These are phyloP conservation scores for Ceratotherium simum DNA, from an alignment of 2,113 vertebrate genomes.

Conservation along the genomic window DNA sequence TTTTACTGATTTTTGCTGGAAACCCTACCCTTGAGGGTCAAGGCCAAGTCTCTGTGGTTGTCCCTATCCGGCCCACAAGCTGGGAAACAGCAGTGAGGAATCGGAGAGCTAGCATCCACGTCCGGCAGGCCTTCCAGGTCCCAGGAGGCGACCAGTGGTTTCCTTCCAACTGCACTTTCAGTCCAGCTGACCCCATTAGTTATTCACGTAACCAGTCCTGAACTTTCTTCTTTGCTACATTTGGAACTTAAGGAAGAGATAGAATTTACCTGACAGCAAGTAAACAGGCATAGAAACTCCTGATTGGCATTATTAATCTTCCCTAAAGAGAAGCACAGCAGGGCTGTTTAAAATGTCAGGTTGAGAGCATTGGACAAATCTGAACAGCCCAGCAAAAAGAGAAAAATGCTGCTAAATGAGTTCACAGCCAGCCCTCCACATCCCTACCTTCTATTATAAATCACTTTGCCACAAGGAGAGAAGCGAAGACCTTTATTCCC, in stretches of 20 bases:
- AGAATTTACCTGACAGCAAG: not conserved
- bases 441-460: not conserved
- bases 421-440: not conserved
- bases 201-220: not conserved
- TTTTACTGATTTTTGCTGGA: conserved; percentile 1
- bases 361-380: not conserved
- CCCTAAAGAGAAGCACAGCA: conserved; percentile 12
- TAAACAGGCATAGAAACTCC: not conserved
- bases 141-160: not conserved
- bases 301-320: conserved; percentile 27
- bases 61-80: not conserved
- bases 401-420: not conserved
- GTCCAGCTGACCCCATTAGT: not conserved
- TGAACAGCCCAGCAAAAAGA: not conserved
- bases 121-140: fast-evolving
- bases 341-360: conserved; percentile 20
- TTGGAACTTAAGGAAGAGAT: conserved; percentile 23
- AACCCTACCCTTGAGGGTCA: not conserved
- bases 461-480: not conserved
- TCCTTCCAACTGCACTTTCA: not conserved
- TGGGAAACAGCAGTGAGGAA: not conserved
- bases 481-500: not conserved
- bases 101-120: not conserved
- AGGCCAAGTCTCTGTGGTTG: not conserved
- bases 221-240: conserved; percentile 2